Conservation (phyloP, 2,113 vertebrate species). For the Peromyscus leucopus region DNA sequence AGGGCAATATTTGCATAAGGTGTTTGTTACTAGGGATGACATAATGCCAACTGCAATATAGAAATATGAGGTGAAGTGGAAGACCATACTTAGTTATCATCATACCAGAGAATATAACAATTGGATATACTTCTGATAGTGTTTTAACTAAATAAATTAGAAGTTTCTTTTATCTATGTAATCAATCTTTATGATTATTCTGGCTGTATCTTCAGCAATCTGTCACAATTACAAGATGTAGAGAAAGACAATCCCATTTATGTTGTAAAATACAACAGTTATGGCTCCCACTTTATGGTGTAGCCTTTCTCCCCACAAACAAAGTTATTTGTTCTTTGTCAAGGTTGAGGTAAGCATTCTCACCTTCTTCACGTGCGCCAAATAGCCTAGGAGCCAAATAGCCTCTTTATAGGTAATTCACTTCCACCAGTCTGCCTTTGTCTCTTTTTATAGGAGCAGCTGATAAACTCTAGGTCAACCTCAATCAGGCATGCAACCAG, state of each 20-base stretch:
- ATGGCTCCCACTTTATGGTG: rapidly evolving
- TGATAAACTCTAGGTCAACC: too few species aligned
- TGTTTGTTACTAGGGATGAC: not conserved
- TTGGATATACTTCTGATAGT: not conserved
- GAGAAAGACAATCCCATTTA: not conserved
- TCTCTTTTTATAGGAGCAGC: not conserved
- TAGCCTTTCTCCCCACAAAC: not conserved
- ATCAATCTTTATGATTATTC: not conserved
- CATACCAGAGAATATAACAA: not conserved
- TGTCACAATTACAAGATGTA: not conserved
- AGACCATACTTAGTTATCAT: not conserved
- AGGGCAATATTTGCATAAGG: not conserved
- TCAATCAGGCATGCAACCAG: not conserved
- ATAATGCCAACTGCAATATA: not conserved
- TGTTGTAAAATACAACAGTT: not conserved
- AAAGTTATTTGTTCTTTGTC: not conserved
- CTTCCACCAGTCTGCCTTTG: rapidly evolving
- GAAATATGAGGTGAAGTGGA: not conserved
- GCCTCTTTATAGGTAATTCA: not conserved
- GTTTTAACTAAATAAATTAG: not conserved
- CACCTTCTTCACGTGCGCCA: not conserved
- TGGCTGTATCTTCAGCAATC: not conserved
- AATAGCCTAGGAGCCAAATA: not conserved
- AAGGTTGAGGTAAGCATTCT: not conserved
- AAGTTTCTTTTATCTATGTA: not conserved